Evolutionary conservation across 2,797 vertebrate species (phyloP).

Genomic region (Alcedo quadribrachys): DNA sequence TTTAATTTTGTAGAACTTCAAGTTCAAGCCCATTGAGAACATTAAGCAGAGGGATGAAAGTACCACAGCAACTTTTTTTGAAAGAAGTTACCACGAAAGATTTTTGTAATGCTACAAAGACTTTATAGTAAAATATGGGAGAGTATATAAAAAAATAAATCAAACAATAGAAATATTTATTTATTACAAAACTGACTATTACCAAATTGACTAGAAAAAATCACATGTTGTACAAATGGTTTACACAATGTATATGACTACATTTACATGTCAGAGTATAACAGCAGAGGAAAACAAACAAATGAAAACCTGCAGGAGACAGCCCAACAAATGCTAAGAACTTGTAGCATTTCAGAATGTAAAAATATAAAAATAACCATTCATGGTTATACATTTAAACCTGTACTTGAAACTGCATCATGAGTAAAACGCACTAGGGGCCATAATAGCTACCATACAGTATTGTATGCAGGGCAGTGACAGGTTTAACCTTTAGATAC

Average conservation of each 20-base stretch:
- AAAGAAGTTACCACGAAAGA: background rate
- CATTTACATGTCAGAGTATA: background rate
- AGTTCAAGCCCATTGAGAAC: background rate
- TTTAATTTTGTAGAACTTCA: background rate
- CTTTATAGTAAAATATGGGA: background rate
- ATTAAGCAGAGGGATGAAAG: background rate
- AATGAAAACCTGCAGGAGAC: background rate
- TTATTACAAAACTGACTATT: constrained; percentile 38
- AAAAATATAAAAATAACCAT: background rate
- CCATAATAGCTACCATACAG: background rate
- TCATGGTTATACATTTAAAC: background rate
- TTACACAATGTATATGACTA: background rate
- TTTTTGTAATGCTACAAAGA: background rate
- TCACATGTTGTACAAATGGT: background rate
- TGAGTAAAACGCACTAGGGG: background rate
- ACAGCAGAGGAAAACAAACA: background rate
- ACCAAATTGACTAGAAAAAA: background rate
- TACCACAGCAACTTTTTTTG: background rate
- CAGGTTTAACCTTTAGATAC: background rate
- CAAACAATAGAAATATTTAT: constrained; percentile 15
- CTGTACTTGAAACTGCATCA: background rate
- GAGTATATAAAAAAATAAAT: background rate
- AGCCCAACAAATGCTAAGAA: background rate
- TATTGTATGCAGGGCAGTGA: background rate
- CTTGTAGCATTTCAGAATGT: background rate